Conservation (phyloP, 2,113 vertebrate species). For the Ptychochromis oligacanthus region DNA sequence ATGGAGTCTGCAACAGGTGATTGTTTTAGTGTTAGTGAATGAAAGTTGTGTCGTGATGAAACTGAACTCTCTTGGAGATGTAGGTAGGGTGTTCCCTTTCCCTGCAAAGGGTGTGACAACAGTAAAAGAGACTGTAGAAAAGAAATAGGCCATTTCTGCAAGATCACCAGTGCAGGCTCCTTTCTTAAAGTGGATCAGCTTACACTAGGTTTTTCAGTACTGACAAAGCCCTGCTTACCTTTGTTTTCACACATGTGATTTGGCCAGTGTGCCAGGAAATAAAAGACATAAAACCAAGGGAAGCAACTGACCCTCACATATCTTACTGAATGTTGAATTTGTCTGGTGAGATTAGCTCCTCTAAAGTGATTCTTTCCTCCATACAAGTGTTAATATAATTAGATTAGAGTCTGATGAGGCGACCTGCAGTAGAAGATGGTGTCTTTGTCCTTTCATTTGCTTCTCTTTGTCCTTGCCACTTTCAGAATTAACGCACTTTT, state of each 20-base stretch:
- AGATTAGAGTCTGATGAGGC: conserved; percentile 19
- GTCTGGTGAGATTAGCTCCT: conserved; percentile 23
- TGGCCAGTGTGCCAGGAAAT: conserved; percentile 32
- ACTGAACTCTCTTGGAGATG: background rate
- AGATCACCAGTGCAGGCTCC: conserved; percentile 46
- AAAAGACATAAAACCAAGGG: conserved; percentile 14
- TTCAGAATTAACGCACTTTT: conserved; percentile 31
- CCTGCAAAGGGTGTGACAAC: conserved; percentile 47
- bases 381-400: background rate
- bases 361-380: conserved; percentile 1
- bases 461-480: background rate
- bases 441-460: conserved; percentile 21
- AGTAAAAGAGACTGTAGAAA: conserved; percentile 32
- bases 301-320: conserved; percentile 11
- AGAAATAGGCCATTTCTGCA: conserved; percentile 60
- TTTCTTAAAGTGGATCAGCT: conserved; percentile 60
- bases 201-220: conserved; percentile 51
- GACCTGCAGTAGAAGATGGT: background rate
- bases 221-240: conserved; percentile 32
- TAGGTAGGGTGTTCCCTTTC: conserved; percentile 24
- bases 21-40: background rate
- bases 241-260: conserved; percentile 56
- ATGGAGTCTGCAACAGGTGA: background rate
- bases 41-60: background rate
- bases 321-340: background rate